Evolutionary conservation across 2,888 invertebrate genomes (phyloP), one percentile per base, ranked within the genome.

Genomic region (Phortica okadai): DNA sequence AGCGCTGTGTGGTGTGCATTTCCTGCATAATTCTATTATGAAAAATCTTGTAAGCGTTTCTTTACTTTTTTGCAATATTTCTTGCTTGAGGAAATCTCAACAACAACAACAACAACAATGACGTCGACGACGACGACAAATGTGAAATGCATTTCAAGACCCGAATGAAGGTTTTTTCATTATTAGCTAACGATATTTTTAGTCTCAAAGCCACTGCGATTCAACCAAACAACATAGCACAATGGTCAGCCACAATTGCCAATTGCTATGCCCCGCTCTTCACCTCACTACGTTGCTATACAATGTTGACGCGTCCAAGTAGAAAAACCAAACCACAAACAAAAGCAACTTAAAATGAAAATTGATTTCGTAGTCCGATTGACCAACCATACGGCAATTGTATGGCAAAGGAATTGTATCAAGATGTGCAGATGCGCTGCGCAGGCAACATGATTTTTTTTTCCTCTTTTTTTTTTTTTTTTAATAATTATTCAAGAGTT

Each of bases 21-120:
- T 85, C 84, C 85, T 85, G 83, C 83, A 77, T 84, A 82, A 78
- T 80, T 78, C 76, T 77, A 69, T 75, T 70, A 58, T 70, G 58
- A 67, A 69, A 25, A 44, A 72, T 56, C 10, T 66, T 59, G n/a
- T 59, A 7, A 7, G 10, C n/a, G n/a, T 58, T 64, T 11, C 59
- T 58, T 44, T 58, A 7, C 72, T 16, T 72, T 42, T 21, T 59
- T 42, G 45, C 21, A 16, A 33, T 73, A 59, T 58, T 62, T 73
- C 59, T 73, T 73, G 73, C 59, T 62, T 59, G 59, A 73, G 58
- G 73, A 73, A 73, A 73, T 16, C 73, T 73, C 74, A 56, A 74
- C 42, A 67, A 66, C 73, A 59, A 73, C 42, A 59, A 73, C 41
- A 11, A 62, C 16, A 50, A 45, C 70, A 70, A 45, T 14, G 11